phyloP scores from a whole-genome alignment of 1,140 invertebrate genomes.

The Pinna nobilis region DNA sequence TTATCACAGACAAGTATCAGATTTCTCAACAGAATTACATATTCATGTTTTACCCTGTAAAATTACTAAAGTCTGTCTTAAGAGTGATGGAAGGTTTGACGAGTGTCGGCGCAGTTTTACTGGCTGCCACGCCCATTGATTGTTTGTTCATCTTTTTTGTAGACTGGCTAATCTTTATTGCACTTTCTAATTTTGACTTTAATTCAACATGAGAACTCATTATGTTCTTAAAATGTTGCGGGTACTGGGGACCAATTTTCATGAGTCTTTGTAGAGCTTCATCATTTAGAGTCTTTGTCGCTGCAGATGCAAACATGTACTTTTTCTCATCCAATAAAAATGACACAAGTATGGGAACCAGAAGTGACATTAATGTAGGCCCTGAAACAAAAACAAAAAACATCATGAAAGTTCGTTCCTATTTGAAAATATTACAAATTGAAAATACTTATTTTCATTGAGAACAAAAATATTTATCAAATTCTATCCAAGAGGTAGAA shows the following conservation, averaged over 20 bases:
- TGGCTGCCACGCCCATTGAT: constrained; percentile 70
- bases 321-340: constrained; percentile 84
- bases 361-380: constrained; percentile 89
- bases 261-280: constrained; percentile 91
- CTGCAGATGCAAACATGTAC: constrained; percentile 80
- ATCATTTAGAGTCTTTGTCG: constrained; percentile 85
- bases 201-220: constrained; percentile 89
- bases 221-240: constrained; percentile 90
- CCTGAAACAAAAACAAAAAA: constrained; percentile 78
- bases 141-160: constrained; percentile 75
- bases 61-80: constrained; percentile 98
- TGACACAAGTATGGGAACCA: constrained; percentile 91
- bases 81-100: constrained; percentile 90
- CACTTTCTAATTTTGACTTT: constrained; percentile 87
- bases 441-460: neutral
- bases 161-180: constrained; percentile 81
- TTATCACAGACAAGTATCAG: too few species aligned
- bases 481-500: too few species aligned
- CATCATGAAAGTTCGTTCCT: neutral
- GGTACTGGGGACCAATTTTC: constrained; percentile 88
- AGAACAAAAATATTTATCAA: neutral
- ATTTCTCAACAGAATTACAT: too few species aligned
- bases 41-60: too few species aligned
- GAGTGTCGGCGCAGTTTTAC: constrained; percentile 71
- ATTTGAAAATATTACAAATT: neutral